Conservation (phyloP, 2,113 vertebrate species). For the Ailuropoda melanoleuca region DNA sequence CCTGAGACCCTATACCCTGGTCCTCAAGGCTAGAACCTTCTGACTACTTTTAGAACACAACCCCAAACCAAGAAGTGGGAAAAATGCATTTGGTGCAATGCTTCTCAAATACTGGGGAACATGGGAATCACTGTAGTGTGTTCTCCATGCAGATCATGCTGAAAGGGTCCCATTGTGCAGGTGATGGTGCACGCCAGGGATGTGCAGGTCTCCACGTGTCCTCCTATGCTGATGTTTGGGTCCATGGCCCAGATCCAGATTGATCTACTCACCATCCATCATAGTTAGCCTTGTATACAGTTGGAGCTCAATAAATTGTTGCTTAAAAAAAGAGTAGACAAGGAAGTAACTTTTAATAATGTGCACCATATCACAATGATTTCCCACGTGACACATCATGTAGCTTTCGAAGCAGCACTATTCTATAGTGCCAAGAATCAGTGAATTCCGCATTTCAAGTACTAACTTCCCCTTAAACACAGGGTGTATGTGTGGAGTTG, state of each 20-base stretch:
- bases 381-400: no score
- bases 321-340: background rate
- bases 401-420: background rate
- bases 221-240: background rate
- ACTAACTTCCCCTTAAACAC: background rate
- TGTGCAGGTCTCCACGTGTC: fast-evolving
- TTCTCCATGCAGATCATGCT: background rate
- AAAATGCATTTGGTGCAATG: fast-evolving
- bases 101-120: background rate
- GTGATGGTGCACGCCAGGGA: no score
- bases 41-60: background rate
- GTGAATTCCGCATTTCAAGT: background rate
- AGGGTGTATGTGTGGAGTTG: background rate
- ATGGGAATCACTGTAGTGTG: fast-evolving
- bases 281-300: background rate
- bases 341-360: background rate
- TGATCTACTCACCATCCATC: background rate
- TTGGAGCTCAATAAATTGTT: background rate
- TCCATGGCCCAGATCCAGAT: background rate
- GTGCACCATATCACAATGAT: background rate
- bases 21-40: background rate
- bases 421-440: background rate
- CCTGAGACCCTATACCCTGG: background rate
- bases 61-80: background rate
- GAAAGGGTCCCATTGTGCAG: background rate